phyloP scores from a whole-genome alignment of 2,888 invertebrate genomes.

The Trissolcus japonicus region DNA sequence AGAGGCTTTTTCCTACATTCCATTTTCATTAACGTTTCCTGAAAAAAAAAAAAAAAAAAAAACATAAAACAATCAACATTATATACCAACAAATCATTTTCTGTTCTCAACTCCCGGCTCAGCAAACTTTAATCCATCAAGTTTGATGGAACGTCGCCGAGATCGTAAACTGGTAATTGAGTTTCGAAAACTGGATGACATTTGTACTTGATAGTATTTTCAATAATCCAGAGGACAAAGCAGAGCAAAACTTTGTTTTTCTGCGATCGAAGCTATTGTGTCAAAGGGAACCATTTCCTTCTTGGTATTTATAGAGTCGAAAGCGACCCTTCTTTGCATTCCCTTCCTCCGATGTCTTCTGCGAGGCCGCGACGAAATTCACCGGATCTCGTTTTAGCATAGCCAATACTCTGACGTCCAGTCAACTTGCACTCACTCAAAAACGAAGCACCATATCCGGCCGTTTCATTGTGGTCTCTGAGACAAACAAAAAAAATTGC shows the following conservation, averaged over 20 bases:
- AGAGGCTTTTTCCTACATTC: conserved; percentile 30
- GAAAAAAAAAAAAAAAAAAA: too few relatives aligned
- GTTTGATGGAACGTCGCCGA: too few relatives aligned
- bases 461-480: background rate
- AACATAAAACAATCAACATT: too few relatives aligned
- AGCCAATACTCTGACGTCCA: conserved; percentile 43
- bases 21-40: conserved; percentile 3
- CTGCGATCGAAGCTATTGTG: conserved; percentile 35
- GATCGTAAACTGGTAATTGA: too few relatives aligned
- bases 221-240: background rate
- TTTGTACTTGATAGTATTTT: background rate
- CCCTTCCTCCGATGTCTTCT: conserved; percentile 48
- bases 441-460: background rate
- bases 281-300: conserved; percentile 41
- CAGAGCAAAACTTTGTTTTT: conserved; percentile 35
- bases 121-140: too few relatives aligned
- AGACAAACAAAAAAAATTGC: background rate
- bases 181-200: too few relatives aligned
- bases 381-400: conserved; percentile 56
- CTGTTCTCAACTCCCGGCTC: too few relatives aligned
- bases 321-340: conserved; percentile 48
- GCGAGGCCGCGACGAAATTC: conserved; percentile 47
- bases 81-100: too few relatives aligned
- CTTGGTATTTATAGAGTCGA: conserved; percentile 48
- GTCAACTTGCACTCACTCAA: conserved; percentile 1